Percentiles rank a stretch among this genome's conserved stretches.
Conservation (phyloP, 2,888 invertebrate species). For the Eupsilia transversa region DNA sequence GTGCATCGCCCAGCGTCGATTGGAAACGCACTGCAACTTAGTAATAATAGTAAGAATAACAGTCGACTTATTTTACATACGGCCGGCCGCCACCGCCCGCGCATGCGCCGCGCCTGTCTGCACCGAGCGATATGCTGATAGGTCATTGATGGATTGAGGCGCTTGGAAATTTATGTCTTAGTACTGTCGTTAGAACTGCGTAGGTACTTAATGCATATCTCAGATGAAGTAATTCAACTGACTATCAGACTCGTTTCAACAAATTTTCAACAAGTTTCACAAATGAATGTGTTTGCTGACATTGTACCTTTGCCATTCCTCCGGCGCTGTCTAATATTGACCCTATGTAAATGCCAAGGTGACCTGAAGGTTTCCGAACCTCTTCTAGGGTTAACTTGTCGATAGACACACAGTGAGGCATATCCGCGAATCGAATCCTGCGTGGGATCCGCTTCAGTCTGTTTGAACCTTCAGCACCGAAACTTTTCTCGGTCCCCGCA, state of each 20-base stretch:
- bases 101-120: neutral
- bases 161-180: constrained; percentile 23
- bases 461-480: neutral
- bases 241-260: neutral
- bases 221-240: no score
- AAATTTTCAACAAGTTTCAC: no score
- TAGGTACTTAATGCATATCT: neutral
- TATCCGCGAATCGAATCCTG: neutral
- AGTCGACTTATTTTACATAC: constrained; percentile 1
- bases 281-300: constrained; percentile 1
- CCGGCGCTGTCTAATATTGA: neutral
- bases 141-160: constrained; percentile 30
- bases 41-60: constrained; percentile 8
- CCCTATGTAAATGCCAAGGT: no score
- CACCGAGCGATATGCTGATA: constrained; percentile 5
- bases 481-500: neutral
- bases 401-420: neutral
- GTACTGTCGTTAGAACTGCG: no score
- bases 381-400: neutral
- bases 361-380: neutral
- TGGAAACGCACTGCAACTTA: constrained; percentile 22
- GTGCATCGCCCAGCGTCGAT: neutral
- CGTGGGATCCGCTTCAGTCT: neutral
- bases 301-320: neutral
- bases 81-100: neutral